phyloP scores from a whole-genome alignment of 2,888 invertebrate species.

The Acleris holmiana region DNA sequence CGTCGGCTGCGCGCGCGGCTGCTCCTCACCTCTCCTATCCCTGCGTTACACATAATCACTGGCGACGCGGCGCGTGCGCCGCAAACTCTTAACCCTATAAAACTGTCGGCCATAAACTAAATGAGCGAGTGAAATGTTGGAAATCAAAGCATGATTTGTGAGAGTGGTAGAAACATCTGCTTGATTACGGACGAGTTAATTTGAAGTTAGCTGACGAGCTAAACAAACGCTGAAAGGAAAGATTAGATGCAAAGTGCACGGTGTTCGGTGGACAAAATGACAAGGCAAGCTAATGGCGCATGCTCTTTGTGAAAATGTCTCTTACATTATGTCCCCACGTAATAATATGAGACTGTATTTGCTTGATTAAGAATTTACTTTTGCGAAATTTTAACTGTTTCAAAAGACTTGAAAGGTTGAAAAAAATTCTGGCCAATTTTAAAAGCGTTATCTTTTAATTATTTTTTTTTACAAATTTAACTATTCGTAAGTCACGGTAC shows the following conservation, averaged over 20 bases:
- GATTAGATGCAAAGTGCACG: slow-evolving; percentile 6
- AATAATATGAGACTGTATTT: too few species aligned
- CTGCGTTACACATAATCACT: slow-evolving; percentile 83
- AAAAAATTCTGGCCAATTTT: too few species aligned
- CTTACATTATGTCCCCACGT: background rate
- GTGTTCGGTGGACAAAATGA: slow-evolving; percentile 8
- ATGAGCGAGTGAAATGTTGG: slow-evolving; percentile 39
- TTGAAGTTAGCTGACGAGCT: slow-evolving; percentile 3
- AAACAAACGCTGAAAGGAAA: slow-evolving; percentile 20
- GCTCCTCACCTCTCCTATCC: slow-evolving; percentile 79
- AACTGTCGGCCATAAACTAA: slow-evolving; percentile 40
- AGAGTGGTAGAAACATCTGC: slow-evolving; percentile 10
- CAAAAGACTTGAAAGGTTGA: too few species aligned
- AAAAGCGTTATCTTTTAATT: too few species aligned
- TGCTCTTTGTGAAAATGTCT: slow-evolving; percentile 5
- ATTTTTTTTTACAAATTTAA: too few species aligned
- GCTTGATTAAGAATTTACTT: too few species aligned
- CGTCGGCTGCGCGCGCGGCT: slow-evolving; percentile 70
- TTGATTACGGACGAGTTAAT: slow-evolving; percentile 20
- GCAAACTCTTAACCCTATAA: slow-evolving; percentile 55
- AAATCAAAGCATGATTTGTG: slow-evolving; percentile 28
- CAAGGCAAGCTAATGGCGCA: slow-evolving; percentile 17
- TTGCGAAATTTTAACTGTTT: too few species aligned
- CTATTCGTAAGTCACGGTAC: too few species aligned
- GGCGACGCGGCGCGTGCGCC: slow-evolving; percentile 67